Conservation (phyloP, 2,888 invertebrate species). For the Nyleta sp. region DNA sequence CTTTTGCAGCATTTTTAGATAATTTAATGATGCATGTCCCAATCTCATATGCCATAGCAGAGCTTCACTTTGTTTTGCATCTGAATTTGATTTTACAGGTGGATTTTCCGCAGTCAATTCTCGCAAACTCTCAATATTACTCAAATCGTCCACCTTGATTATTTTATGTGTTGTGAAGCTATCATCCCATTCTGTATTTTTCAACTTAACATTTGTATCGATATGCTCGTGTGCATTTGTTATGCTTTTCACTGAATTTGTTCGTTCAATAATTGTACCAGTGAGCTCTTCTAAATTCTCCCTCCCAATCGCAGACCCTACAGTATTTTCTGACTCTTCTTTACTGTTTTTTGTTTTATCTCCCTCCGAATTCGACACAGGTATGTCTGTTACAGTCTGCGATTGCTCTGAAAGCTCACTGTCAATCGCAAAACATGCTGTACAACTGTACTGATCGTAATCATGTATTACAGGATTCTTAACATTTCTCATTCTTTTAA, state of each 20-base stretch:
- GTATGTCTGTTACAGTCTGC: slow-evolving; percentile 11
- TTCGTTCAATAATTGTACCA: slow-evolving; percentile 1
- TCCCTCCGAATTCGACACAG: slow-evolving; percentile 30
- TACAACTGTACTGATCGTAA: slow-evolving; percentile 44
- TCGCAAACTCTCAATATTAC: slow-evolving; percentile 12
- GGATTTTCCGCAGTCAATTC: slow-evolving; percentile 14
- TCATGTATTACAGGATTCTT: neutral
- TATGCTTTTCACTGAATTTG: neutral
- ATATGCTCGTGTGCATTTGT: neutral
- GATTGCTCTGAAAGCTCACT: slow-evolving; percentile 37
- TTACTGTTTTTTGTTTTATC: neutral
- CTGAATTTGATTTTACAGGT: slow-evolving; percentile 9
- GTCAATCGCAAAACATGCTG: slow-evolving; percentile 39
- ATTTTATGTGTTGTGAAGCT: slow-evolving; percentile 47
- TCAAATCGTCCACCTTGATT: slow-evolving; percentile 37
- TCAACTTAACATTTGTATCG: slow-evolving; percentile 1
- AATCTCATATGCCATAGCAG: slow-evolving; percentile 56
- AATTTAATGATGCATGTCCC: slow-evolving; percentile 65
- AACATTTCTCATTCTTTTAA: slow-evolving; percentile 15
- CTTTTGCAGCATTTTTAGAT: slow-evolving; percentile 66
- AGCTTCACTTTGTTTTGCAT: slow-evolving; percentile 34
- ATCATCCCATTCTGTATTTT: slow-evolving; percentile 59
- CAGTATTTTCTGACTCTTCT: neutral
- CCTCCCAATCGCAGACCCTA: slow-evolving; percentile 52
- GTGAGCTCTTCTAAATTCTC: slow-evolving; percentile 41